Percentiles rank a stretch among this genome's conserved stretches.
These are phyloP conservation scores for Bergia sp. DNA, from an alignment of 92 coral and sea anemone species.

Conservation along the genomic window DNA sequence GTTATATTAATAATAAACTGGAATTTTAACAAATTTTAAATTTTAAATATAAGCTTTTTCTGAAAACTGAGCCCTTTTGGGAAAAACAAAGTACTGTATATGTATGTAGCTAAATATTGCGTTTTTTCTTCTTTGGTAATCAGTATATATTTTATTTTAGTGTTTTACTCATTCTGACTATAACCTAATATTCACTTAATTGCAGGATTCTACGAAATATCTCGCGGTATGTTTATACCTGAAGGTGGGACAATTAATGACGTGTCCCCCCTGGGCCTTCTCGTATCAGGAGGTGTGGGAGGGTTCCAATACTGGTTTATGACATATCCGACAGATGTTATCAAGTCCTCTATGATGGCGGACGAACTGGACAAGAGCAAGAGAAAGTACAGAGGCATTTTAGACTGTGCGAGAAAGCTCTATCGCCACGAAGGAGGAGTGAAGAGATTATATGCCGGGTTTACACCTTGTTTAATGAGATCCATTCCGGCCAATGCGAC, in stretches of 20 bases:
- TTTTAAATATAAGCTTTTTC: too few species aligned
- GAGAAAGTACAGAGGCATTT: conserved; percentile 68
- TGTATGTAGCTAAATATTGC: too few species aligned
- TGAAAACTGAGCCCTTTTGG: too few species aligned
- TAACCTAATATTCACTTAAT: background rate
- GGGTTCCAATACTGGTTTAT: conserved; percentile 91
- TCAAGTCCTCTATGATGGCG: conserved; percentile 88
- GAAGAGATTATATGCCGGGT: conserved; percentile 77
- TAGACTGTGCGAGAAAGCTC: conserved; percentile 73
- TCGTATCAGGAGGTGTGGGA: conserved; percentile 75
- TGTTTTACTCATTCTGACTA: background rate
- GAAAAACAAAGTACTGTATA: too few species aligned
- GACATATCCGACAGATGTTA: conserved; percentile 86
- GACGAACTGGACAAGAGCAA: conserved; percentile 70
- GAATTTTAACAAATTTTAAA: too few species aligned
- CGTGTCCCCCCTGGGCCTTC: conserved; percentile 75
- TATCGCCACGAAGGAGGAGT: conserved; percentile 76
- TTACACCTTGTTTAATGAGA: conserved; percentile 83
- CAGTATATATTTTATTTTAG: too few species aligned
- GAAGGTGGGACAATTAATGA: conserved; percentile 80
- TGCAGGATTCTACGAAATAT: conserved; percentile 79
- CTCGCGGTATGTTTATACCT: conserved; percentile 68
- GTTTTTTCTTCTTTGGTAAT: too few species aligned
- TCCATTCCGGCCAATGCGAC: conserved; percentile 91
- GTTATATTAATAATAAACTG: too few species aligned